Percentiles rank a stretch among this genome's conserved stretches.
Conservation (phyloP, 1,140 invertebrate species). For the Manduca sexta region DNA sequence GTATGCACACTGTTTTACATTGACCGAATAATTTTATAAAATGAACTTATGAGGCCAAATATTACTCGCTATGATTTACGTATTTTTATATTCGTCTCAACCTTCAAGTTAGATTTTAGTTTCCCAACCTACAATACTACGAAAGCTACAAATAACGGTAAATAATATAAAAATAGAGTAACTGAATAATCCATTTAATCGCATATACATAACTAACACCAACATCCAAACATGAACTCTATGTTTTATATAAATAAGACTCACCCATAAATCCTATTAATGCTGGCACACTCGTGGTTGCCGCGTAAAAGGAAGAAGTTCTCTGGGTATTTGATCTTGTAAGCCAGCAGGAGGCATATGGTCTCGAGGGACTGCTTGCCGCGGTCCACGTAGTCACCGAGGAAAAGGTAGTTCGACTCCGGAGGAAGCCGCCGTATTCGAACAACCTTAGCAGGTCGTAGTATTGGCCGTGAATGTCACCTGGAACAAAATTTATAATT, state of each 20-base stretch:
- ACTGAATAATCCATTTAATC: neutral
- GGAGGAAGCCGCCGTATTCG: constrained; percentile 99
- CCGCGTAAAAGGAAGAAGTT: constrained; percentile 91
- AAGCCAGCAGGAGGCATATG: constrained; percentile 94
- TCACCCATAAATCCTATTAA: constrained; percentile 95
- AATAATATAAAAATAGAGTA: too few species aligned
- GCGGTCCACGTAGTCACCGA: constrained; percentile 91
- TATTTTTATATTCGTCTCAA: too few species aligned
- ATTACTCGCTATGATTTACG: too few species aligned
- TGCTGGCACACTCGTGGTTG: constrained; percentile 92
- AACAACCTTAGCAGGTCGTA: constrained; percentile 98
- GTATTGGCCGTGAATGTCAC: constrained; percentile 99
- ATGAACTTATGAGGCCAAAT: too few species aligned
- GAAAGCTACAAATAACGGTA: too few species aligned
- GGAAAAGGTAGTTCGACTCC: constrained; percentile 99
- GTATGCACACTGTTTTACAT: too few species aligned
- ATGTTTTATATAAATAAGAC: constrained; percentile 26
- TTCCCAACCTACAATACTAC: too few species aligned
- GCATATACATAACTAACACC: neutral
- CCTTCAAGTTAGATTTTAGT: too few species aligned
- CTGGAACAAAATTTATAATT: constrained; percentile 62
- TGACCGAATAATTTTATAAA: too few species aligned
- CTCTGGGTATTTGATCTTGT: constrained; percentile 95
- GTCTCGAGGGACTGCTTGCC: constrained; percentile 93
- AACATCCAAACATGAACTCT: neutral